Evolutionary conservation across 2,888 invertebrate species (phyloP).

Genomic region (Onchidella celtica): DNA sequence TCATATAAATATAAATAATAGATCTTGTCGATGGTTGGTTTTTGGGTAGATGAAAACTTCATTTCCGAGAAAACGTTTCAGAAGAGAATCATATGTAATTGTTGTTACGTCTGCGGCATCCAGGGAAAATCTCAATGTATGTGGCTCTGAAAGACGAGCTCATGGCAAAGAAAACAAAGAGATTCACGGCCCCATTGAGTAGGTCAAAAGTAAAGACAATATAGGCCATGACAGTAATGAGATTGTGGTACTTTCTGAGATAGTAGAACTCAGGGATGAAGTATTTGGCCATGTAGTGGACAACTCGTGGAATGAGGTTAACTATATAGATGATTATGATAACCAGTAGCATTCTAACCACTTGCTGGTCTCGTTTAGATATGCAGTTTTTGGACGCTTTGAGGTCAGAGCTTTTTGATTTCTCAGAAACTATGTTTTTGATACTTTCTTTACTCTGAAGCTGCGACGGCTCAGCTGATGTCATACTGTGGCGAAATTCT

Average conservation of each 20-base stretch:
- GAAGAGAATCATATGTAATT: neutral
- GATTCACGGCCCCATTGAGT: constrained; percentile 21
- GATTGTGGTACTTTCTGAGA: constrained; percentile 39
- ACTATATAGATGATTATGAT: constrained; percentile 41
- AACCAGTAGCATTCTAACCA: constrained; percentile 42
- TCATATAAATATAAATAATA: too few species aligned
- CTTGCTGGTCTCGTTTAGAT: constrained; percentile 28
- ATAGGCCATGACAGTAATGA: constrained; percentile 23
- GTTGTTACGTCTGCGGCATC: neutral
- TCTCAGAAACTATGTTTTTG: neutral
- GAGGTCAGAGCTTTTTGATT: too few species aligned
- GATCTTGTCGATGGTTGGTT: too few species aligned
- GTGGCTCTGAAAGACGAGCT: constrained; percentile 39
- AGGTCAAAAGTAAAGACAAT: constrained; percentile 25
- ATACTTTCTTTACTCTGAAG: neutral
- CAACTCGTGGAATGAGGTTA: constrained; percentile 33
- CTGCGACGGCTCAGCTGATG: neutral
- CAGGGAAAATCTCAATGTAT: constrained; percentile 5
- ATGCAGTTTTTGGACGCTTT: neutral
- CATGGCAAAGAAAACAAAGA: constrained; percentile 35
- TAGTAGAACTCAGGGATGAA: constrained; percentile 41
- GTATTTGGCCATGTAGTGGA: constrained; percentile 43
- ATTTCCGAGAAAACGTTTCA: too few species aligned
- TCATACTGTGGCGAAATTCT: neutral
- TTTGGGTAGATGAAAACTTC: neutral